Percentiles rank a stretch among this genome's conserved stretches.
These are phyloP conservation scores for Glyphotaelius pellucidus DNA, from an alignment of 2,888 invertebrate species.

Conservation along the genomic window DNA sequence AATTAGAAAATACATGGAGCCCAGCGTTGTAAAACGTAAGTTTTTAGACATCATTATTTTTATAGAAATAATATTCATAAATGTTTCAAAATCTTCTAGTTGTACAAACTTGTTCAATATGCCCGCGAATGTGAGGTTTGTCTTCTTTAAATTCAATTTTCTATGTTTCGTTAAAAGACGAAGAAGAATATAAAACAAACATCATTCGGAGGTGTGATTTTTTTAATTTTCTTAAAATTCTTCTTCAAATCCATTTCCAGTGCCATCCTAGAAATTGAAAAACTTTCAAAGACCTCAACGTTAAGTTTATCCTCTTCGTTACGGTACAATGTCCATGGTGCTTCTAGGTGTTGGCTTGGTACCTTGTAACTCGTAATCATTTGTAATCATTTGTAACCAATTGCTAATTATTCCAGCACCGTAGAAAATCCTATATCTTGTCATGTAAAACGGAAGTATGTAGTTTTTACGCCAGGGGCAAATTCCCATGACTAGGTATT, in stretches of 20 bases:
- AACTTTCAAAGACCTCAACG: not conserved
- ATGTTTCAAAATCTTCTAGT: not conserved
- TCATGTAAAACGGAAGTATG: conserved; percentile 24
- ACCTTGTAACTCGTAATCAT: not conserved
- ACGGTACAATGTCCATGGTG: not conserved
- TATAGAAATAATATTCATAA: not conserved
- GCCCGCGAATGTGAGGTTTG: not conserved
- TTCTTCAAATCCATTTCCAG: not conserved
- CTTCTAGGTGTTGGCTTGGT: not conserved
- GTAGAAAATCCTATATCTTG: not conserved
- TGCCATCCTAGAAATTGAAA: not conserved
- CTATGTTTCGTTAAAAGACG: not conserved
- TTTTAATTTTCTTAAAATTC: not conserved
- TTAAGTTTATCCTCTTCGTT: not conserved
- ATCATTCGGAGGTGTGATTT: not conserved
- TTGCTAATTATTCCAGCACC: conserved; percentile 8
- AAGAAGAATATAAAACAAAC: not conserved
- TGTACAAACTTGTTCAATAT: not conserved
- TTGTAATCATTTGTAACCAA: conserved; percentile 13
- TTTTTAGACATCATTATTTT: conserved; percentile 62
- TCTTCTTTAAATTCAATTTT: not conserved
- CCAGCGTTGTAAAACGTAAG: conserved; percentile 76
- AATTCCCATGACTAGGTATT: conserved; percentile 22
- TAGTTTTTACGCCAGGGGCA: not conserved
- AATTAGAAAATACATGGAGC: conserved; percentile 85